These are phyloP conservation scores for Lucifuga dentata DNA, from an alignment of 2,113 vertebrate genomes.

Conservation along the genomic window DNA sequence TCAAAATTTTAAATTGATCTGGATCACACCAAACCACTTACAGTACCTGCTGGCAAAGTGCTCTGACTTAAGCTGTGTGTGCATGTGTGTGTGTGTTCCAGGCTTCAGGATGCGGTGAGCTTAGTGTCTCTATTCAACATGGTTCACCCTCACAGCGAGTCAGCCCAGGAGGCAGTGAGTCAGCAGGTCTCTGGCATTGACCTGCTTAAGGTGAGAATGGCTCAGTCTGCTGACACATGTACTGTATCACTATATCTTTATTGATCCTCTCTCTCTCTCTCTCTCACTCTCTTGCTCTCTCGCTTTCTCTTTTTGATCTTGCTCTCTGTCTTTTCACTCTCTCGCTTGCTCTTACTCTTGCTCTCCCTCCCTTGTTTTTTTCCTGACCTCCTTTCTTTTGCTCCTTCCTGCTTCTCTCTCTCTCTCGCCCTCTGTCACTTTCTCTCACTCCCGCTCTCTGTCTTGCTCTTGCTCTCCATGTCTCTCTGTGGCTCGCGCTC, in stretches of 20 bases:
- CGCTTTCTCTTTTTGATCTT: too few relatives aligned
- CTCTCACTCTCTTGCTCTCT: not conserved
- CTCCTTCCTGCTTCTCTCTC: too few relatives aligned
- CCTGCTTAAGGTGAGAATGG: slow-evolving; percentile 88
- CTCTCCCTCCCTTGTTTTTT: too few relatives aligned
- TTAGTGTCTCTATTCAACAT: slow-evolving; percentile 90
- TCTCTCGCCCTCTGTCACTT: too few relatives aligned
- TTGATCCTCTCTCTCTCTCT: not conserved
- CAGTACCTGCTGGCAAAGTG: not conserved
- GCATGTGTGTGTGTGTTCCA: slow-evolving; percentile 55
- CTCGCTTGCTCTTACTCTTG: too few relatives aligned
- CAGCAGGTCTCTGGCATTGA: slow-evolving; percentile 84
- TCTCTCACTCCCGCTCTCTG: too few relatives aligned
- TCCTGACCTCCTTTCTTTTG: too few relatives aligned
- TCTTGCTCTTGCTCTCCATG: too few relatives aligned
- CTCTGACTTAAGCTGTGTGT: slow-evolving; percentile 6
- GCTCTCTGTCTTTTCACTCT: too few relatives aligned
- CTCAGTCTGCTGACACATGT: not conserved
- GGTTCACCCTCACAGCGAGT: slow-evolving; percentile 89
- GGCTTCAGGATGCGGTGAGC: slow-evolving; percentile 86
- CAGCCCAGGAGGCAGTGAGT: slow-evolving; percentile 84
- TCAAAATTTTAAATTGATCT: slow-evolving; percentile 3
- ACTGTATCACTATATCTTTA: too few relatives aligned
- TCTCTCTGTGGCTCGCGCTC: too few relatives aligned
- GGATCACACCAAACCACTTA: not conserved